phyloP scores from a whole-genome alignment of 2,113 vertebrate genomes.

The Cynopterus brachyotis region DNA sequence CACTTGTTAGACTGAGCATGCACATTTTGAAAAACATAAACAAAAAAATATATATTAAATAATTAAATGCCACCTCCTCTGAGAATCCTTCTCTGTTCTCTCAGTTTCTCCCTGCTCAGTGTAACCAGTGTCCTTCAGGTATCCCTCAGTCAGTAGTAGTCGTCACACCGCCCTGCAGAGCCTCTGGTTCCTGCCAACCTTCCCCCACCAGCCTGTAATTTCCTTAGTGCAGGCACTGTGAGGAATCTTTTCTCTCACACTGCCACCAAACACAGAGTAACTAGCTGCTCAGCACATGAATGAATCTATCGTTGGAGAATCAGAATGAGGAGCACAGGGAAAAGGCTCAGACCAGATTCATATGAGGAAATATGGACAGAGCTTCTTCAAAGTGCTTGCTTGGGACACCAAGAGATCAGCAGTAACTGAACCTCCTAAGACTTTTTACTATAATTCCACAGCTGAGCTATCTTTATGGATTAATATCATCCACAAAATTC shows the following conservation, averaged over 20 bases:
- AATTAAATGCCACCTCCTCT: neutral
- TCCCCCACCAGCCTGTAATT: neutral
- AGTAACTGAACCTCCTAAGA: neutral
- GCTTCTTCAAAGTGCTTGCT: neutral
- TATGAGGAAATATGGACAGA: neutral
- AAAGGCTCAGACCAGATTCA: neutral
- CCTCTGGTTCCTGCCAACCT: neutral
- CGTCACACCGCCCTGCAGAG: neutral
- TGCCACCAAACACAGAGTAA: neutral
- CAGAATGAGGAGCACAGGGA: neutral
- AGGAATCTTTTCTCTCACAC: neutral
- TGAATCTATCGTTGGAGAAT: neutral
- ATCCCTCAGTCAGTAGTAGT: neutral
- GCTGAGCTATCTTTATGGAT: neutral
- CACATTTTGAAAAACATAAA: neutral
- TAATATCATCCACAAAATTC: neutral
- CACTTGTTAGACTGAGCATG: neutral
- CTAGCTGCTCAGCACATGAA: neutral
- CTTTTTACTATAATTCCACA: neutral
- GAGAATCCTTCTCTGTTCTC: neutral
- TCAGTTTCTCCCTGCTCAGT: neutral
- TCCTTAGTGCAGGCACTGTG: neutral
- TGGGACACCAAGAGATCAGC: neutral
- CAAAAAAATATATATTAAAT: constrained; percentile 3
- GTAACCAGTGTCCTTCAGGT: neutral